Evolutionary conservation across 23 tunicate genomes (phyloP).

Genomic region (Ciona savignyi): DNA sequence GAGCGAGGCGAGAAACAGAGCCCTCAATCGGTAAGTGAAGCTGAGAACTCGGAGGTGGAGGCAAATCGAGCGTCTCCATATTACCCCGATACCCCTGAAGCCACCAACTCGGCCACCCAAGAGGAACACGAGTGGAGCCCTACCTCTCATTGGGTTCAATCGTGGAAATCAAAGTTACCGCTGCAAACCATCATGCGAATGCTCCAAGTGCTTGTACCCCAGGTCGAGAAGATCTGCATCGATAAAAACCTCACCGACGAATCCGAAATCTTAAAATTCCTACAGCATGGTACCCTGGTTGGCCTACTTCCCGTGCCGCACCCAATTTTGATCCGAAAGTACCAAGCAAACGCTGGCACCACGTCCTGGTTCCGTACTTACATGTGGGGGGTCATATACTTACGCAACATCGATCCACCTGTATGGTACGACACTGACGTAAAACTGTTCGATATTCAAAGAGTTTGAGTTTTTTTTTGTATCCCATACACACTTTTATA

Average conservation of each 20-base stretch:
- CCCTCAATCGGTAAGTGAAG: neutral
- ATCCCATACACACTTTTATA: no score
- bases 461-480: constrained; percentile 36
- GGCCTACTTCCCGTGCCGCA: constrained; percentile 98
- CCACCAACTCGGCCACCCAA: neutral
- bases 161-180: constrained; percentile 90
- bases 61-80: constrained; percentile 1
- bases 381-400: constrained; percentile 99
- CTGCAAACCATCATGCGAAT: constrained; percentile 98
- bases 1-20: constrained; percentile 2
- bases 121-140: constrained; percentile 36
- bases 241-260: constrained; percentile 97
- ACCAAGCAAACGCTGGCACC: constrained; percentile 94
- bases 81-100: constrained; percentile 9
- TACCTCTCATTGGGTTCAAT: constrained; percentile 53
- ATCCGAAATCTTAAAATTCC: constrained; percentile 88
- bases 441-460: constrained; percentile 93
- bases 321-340: constrained; percentile 90
- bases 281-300: constrained; percentile 94
- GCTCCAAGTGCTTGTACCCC: constrained; percentile 97
- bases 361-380: constrained; percentile 95
- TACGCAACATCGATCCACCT: constrained; percentile 95
- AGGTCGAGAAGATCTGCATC: constrained; percentile 98
- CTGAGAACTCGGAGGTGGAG: constrained; percentile 8
- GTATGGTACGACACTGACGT: constrained; percentile 99